phyloP scores from a whole-genome alignment of 2,797 vertebrate genomes.

The Hephaestus fuliginosus region DNA sequence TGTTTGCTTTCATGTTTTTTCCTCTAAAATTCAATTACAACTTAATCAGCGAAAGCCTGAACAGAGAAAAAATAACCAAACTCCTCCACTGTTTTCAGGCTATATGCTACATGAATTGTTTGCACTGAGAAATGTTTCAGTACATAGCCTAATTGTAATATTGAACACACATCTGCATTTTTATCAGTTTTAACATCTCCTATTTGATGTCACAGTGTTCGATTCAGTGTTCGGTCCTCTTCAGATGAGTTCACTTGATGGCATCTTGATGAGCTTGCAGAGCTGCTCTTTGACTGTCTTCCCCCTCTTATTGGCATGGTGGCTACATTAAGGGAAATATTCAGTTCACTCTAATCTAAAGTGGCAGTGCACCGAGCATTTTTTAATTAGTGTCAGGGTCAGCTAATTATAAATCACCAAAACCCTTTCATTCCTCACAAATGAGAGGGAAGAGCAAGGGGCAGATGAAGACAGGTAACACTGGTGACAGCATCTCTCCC shows the following conservation, averaged over 20 bases:
- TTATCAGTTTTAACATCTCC: not conserved
- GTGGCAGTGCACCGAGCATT: slow-evolving; percentile 64
- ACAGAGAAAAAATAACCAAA: not conserved
- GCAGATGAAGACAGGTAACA: slow-evolving; percentile 50
- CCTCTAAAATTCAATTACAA: not conserved
- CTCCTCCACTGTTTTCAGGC: not conserved
- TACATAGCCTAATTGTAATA: too few species aligned
- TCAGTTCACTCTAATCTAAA: slow-evolving; percentile 72
- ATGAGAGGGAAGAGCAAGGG: slow-evolving; percentile 40
- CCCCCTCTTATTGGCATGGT: slow-evolving; percentile 39
- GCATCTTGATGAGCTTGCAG: slow-evolving; percentile 45
- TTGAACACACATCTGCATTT: not conserved
- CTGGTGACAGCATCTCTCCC: slow-evolving; percentile 28
- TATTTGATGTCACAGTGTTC: not conserved
- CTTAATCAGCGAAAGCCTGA: not conserved
- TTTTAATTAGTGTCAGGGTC: slow-evolving; percentile 80
- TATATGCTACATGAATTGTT: too few species aligned
- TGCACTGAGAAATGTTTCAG: not conserved
- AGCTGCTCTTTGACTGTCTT: slow-evolving; percentile 28
- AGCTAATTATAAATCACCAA: slow-evolving; percentile 78
- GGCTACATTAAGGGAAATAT: slow-evolving; percentile 66
- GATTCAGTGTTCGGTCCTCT: not conserved
- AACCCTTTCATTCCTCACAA: slow-evolving; percentile 78
- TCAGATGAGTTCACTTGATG: slow-evolving; percentile 19
- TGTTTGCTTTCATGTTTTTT: not conserved